Evolutionary conservation across 2,797 vertebrate genomes (phyloP), one percentile per base, ranked within the genome.

Genomic region (Acipenser ruthenus): DNA sequence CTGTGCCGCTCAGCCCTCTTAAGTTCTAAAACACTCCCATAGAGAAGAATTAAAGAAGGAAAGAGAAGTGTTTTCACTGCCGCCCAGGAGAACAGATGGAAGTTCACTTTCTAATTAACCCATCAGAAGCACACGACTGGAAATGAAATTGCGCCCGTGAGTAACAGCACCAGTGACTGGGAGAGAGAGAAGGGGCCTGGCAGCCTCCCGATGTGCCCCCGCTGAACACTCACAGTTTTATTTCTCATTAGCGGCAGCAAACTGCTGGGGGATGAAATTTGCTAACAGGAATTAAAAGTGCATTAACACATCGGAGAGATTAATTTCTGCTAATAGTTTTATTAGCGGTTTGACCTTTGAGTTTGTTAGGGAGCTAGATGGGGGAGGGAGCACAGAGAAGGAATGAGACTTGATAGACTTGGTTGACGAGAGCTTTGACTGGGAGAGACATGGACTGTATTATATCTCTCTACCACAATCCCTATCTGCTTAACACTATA

Each of bases 281-380:
- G 87, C 90, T 91, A 91, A 91, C 90, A 89, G 89, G 90, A 91
- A 91, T 91, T 91, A 91, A 91, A 91, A 90, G 87, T 89, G 86
- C 89, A 91, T 91, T 91, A 91, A 90, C 87, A 90, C 88, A 87
- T 89, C 83, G 88, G 87, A 89, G 87, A 90, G 88, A 89, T 90
- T 90, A 84, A 85, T 89, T 88, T 87, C 87, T 88, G 85, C 88
- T 91, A 91, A 91, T 89, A 90, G 88, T 91, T 91, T 91, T 91
- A 90, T 87, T 91, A 91, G 88, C 75, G 87, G 86, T 91, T 83
- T 90, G 90, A 91, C 90, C 90, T 91, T 91, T 91, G 81, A 85
- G 86, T 90, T 90, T 87, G 90, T 89, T 89, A 89, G 86, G 85
- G 86, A 83, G 86, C 79, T 84, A 77, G 70, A 75, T 70, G 60